A percentile compares a stretch with the other conserved stretches of the same genome.
Conservation (phyloP, 2,113 vertebrate genomes). For the Ptilorrhoa leucosticta region DNA sequence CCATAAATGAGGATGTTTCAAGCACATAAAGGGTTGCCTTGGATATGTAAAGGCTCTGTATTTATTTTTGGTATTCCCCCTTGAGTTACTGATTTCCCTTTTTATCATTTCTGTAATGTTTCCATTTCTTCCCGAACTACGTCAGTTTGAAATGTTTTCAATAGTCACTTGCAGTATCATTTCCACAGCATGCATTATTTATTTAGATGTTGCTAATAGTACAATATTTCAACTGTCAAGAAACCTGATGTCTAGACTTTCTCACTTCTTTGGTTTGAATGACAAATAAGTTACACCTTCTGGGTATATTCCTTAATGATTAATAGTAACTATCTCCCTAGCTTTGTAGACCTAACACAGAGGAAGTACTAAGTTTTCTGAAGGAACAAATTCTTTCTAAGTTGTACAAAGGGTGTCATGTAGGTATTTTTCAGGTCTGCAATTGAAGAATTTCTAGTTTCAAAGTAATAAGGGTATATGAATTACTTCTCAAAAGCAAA, state of each 20-base stretch:
- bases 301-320: neutral
- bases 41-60: neutral
- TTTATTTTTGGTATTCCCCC: neutral
- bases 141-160: constrained; percentile 1
- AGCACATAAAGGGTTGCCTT: neutral
- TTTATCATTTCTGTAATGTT: neutral
- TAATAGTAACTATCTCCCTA: neutral
- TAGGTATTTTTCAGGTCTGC: neutral
- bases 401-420: neutral
- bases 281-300: neutral
- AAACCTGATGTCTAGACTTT: constrained; percentile 15
- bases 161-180: neutral
- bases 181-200: constrained; percentile 16
- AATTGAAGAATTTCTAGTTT: neutral
- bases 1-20: neutral
- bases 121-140: neutral
- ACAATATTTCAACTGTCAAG: constrained; percentile 35
- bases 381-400: neutral
- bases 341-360: neutral
- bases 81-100: neutral
- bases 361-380: neutral
- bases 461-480: neutral
- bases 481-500: neutral
- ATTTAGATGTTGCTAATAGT: constrained; percentile 27
- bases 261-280: constrained; percentile 13